Conservation (phyloP, 2,888 invertebrate species). For the Cosmorhoe ocellata region DNA sequence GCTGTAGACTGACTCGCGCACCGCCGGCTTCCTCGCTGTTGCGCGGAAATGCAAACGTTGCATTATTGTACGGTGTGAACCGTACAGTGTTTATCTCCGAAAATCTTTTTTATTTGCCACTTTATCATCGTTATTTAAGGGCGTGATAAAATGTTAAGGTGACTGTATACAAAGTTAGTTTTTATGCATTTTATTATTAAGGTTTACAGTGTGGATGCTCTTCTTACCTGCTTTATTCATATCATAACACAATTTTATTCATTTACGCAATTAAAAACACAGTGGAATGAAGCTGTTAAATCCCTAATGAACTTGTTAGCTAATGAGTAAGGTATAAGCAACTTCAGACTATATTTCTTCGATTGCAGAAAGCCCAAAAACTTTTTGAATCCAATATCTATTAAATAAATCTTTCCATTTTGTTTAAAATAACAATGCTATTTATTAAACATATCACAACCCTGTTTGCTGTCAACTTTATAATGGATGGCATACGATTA, state of each 20-base stretch:
- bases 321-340: no score
- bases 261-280: no score
- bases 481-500: slow-evolving; percentile 4
- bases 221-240: background rate
- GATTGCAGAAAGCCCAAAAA: background rate
- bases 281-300: no score
- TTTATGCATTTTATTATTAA: slow-evolving; percentile 14
- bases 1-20: no score
- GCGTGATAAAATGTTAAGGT: slow-evolving; percentile 62
- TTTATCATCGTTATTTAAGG: slow-evolving; percentile 76
- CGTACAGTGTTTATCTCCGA: slow-evolving; percentile 69
- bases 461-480: slow-evolving; percentile 5
- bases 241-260: no score
- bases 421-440: slow-evolving; percentile 3
- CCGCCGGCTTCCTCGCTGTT: no score
- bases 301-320: no score
- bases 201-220: background rate
- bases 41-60: no score
- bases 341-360: background rate
- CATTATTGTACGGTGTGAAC: no score
- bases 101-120: slow-evolving; percentile 69
- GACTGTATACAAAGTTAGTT: slow-evolving; percentile 12
- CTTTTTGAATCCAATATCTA: background rate
- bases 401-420: slow-evolving; percentile 1
- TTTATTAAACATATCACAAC: slow-evolving; percentile 5